Base-by-base conservation (phyloP, 2,797 vertebrate genomes). In the Takifugu rubripes region DNA sequence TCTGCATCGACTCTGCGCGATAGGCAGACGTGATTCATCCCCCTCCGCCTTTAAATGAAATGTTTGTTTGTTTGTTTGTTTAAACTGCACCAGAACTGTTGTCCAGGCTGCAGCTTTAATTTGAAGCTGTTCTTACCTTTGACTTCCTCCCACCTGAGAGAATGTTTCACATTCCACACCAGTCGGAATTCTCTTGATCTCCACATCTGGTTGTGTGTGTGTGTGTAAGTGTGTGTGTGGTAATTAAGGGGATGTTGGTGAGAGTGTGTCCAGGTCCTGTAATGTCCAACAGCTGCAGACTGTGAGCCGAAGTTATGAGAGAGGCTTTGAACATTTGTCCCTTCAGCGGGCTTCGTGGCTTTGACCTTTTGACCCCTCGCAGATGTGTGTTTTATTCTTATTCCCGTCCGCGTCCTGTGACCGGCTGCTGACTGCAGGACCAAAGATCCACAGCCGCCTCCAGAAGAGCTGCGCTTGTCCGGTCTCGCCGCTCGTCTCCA, bases 111-210 rank as follows among this genome's bases (percentile, higher is more conserved):
- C 33, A 33, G 10, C 33, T 8, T 8, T 2, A 33, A 10, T 11
- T 33, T 33, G 33, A 33, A 29, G 27, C 27, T 29, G 3, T 33
- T 33, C 8, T 40, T 10, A 40, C 12, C 44, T 17, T n/a, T 46
- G 44, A 21, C 17, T 21, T 21, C n/a, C 17, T 46, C 44, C 16
- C 1, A 25, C 24, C 62, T 45, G 52, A 48, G 56, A 84, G 74
- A 78, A 68, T 61, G 72, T 63, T 54, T 76, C 36, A 66, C 84
- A 89, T 89, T 85, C 86, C 78, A 62, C 66, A 66, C 59, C 61
- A 56, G 61, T 65, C 79, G 79, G 82, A 85, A 82, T 86, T 75
- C 80, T 60, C 77, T 79, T 76, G 75, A 87, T 83, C 72, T 77
- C 54, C 62, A 88, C 87, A 87, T 88, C 85, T 87, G 83, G 85